Evolutionary conservation across 2,113 vertebrate species (phyloP).

Genomic region (Dromaius novaehollandiae): DNA sequence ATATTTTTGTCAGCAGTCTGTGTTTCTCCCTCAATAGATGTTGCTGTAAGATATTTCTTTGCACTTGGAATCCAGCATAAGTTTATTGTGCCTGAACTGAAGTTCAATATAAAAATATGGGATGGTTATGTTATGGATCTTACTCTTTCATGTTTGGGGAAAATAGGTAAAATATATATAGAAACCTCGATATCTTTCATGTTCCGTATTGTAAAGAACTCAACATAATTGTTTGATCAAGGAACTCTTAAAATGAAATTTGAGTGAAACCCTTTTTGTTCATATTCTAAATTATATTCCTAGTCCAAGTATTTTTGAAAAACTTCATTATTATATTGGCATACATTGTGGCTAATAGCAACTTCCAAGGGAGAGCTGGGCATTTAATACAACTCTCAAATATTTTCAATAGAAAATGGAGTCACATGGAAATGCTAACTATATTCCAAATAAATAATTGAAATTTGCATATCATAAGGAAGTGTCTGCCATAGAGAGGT

Average conservation of each 20-base stretch:
- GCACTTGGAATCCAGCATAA: neutral
- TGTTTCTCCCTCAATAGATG: neutral
- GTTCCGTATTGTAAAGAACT: neutral
- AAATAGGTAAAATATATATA: neutral
- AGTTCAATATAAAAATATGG: neutral
- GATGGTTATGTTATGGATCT: neutral
- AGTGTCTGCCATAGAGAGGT: neutral
- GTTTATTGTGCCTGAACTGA: neutral
- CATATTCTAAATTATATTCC: neutral
- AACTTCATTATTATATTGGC: neutral
- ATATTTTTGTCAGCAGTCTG: neutral
- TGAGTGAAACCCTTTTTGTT: neutral
- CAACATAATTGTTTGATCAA: neutral
- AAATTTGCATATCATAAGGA: slow-evolving; percentile 54
- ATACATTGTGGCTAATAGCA: neutral
- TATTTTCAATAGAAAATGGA: neutral
- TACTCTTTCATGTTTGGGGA: neutral
- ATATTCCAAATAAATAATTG: slow-evolving; percentile 50
- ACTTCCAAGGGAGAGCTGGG: neutral
- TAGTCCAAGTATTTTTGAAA: neutral
- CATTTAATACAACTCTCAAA: neutral
- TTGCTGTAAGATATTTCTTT: neutral
- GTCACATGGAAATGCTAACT: slow-evolving; percentile 17
- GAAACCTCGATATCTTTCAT: neutral
- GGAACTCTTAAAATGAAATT: neutral